A percentile compares a stretch with the other conserved stretches of the same genome.
These are phyloP conservation scores for Ceyx margarethae DNA, from an alignment of 2,113 vertebrate species.

Conservation along the genomic window DNA sequence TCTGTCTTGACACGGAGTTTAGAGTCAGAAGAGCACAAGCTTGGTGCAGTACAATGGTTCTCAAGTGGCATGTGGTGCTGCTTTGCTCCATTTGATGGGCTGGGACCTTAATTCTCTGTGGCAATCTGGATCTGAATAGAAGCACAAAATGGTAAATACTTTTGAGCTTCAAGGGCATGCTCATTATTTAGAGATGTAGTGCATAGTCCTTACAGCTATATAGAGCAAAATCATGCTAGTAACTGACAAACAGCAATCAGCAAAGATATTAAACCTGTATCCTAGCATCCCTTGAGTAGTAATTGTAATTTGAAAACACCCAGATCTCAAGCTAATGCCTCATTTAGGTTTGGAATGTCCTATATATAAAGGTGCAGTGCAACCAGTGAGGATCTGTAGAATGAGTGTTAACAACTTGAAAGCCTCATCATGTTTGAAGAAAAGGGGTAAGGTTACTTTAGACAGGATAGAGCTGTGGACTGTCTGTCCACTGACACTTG, in stretches of 20 bases:
- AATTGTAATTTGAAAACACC: neutral
- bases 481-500: neutral
- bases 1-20: neutral
- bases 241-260: neutral
- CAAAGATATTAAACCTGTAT: neutral
- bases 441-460: neutral
- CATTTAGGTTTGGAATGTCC: neutral
- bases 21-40: neutral
- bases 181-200: neutral
- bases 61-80: neutral
- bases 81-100: neutral
- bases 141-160: neutral
- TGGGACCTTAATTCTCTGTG: neutral
- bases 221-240: neutral
- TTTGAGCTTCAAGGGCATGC: neutral
- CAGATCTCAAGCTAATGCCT: neutral
- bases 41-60: fast-evolving
- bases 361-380: fast-evolving
- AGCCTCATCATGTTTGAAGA: neutral
- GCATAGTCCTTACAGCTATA: neutral
- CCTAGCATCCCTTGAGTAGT: neutral
- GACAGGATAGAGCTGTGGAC: neutral
- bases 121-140: neutral
- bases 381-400: neutral
- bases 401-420: neutral